Conservation (phyloP, 2,888 invertebrate genomes). For the Cancer borealis region DNA sequence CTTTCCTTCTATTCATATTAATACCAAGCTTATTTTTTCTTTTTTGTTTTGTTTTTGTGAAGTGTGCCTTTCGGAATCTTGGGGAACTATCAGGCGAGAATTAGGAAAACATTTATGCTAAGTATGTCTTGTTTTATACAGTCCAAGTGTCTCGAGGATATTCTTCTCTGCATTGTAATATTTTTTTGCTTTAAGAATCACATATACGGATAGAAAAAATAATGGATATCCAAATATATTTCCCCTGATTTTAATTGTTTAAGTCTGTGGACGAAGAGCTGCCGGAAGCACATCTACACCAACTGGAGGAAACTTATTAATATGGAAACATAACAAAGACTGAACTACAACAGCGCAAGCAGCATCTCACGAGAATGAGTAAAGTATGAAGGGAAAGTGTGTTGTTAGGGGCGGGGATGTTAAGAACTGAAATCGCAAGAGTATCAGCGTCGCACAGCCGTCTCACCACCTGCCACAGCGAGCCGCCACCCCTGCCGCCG, state of each 20-base stretch:
- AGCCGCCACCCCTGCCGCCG: neutral
- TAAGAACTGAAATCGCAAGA: neutral
- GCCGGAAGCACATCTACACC: neutral
- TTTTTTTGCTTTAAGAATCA: neutral
- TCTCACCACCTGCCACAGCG: neutral
- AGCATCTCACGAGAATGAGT: neutral
- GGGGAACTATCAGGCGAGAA: neutral
- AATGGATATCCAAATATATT: too few species aligned
- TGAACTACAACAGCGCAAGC: neutral
- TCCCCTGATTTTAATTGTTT: too few species aligned
- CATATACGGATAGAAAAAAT: too few species aligned
- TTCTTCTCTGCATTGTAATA: neutral
- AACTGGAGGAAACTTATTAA: neutral
- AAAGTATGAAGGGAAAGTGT: neutral
- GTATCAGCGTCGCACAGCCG: neutral
- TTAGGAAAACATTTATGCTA: neutral
- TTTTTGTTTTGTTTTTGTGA: neutral
- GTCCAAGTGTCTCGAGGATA: neutral
- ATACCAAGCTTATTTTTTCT: neutral
- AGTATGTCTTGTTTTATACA: neutral
- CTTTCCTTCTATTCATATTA: constrained; percentile 23
- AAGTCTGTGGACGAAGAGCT: neutral
- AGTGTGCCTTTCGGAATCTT: neutral
- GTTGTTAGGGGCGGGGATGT: neutral
- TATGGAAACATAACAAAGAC: neutral